A percentile compares a stretch with the other conserved stretches of the same genome.
phyloP scores from a whole-genome alignment of 2,113 vertebrate genomes.

The Chascanopsetta lugubris region DNA sequence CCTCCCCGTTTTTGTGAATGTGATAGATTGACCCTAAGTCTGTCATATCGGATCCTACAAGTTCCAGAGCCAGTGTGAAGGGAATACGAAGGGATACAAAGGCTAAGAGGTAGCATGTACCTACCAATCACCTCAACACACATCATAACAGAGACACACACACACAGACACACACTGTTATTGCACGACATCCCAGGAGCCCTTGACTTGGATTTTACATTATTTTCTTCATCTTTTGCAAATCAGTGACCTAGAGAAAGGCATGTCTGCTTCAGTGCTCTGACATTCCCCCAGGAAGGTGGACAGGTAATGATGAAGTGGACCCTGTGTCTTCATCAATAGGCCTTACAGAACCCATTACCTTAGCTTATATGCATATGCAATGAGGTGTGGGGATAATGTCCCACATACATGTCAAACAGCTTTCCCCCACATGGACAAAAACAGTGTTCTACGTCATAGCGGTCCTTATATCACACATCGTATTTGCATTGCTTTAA shows the following conservation, averaged over 20 bases:
- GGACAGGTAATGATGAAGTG: slow-evolving; percentile 11
- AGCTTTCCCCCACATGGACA: neutral
- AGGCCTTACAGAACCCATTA: slow-evolving; percentile 8
- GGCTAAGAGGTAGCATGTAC: slow-evolving; percentile 23
- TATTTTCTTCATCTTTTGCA: neutral
- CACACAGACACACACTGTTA: neutral
- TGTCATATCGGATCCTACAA: too few relatives aligned
- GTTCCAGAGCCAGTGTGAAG: slow-evolving; percentile 6
- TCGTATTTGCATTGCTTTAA: too few relatives aligned
- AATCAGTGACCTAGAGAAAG: slow-evolving; percentile 20
- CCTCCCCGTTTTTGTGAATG: slow-evolving; percentile 28
- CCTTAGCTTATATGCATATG: slow-evolving; percentile 25
- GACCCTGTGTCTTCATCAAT: neutral
- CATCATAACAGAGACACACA: neutral
- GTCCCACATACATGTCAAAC: slow-evolving; percentile 40
- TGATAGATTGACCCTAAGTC: slow-evolving; percentile 36
- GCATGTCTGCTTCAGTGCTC: slow-evolving; percentile 1
- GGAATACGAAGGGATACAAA: slow-evolving; percentile 49
- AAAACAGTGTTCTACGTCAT: too few relatives aligned
- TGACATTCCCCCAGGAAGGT: slow-evolving; percentile 29
- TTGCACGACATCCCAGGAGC: neutral
- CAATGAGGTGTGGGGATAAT: slow-evolving; percentile 29
- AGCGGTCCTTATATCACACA: too few relatives aligned
- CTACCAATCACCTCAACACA: slow-evolving; percentile 3
- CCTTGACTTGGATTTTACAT: neutral